These are phyloP conservation scores for Macrocentrus cingulum DNA, from an alignment of 1,140 invertebrate species.

Conservation along the genomic window DNA sequence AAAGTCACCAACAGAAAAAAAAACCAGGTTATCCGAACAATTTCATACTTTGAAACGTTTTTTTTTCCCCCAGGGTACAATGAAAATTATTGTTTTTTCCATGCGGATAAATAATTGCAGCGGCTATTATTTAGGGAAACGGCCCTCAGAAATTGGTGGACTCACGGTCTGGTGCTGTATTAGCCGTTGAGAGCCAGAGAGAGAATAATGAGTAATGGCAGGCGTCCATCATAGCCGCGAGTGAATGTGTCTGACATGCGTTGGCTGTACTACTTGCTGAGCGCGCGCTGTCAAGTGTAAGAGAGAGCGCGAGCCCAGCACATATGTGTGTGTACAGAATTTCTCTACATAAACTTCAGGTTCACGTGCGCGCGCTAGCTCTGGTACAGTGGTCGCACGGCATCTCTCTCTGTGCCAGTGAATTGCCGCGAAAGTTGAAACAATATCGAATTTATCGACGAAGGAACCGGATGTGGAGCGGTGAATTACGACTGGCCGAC, in stretches of 20 bases:
- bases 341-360: background rate
- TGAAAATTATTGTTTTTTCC: too few species aligned
- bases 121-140: too few species aligned
- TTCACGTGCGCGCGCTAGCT: background rate
- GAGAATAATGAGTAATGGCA: slow-evolving; percentile 42
- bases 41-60: too few species aligned
- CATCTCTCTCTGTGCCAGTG: slow-evolving; percentile 31
- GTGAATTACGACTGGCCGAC: slow-evolving; percentile 31
- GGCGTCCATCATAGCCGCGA: slow-evolving; percentile 37
- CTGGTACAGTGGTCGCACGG: background rate
- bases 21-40: too few species aligned
- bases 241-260: slow-evolving; percentile 36
- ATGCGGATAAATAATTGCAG: too few species aligned
- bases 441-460: slow-evolving; percentile 51
- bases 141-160: too few species aligned
- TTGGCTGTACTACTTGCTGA: slow-evolving; percentile 14
- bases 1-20: too few species aligned
- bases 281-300: slow-evolving; percentile 13
- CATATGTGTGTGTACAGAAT: background rate
- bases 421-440: slow-evolving; percentile 49
- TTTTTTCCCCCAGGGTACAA: too few species aligned
- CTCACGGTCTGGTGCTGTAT: too few species aligned
- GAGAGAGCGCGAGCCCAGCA: background rate
- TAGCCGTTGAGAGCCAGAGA: too few species aligned
- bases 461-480: slow-evolving; percentile 33